Percentiles rank a stretch among this genome's conserved stretches.
Conservation (phyloP, 2,797 vertebrate species). For the Echiichthys vipera region DNA sequence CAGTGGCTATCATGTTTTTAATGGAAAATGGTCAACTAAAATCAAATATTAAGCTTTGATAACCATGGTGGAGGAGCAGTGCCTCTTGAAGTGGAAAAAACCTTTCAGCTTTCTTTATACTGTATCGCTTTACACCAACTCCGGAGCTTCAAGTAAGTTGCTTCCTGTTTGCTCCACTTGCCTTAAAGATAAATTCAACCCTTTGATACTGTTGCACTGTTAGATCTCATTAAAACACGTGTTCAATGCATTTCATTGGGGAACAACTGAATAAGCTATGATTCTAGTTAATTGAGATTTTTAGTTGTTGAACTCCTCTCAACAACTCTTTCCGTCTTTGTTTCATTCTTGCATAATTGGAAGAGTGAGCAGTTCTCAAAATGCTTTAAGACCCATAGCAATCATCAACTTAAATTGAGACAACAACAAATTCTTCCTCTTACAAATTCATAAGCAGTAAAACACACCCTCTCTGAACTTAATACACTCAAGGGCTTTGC, state of each 20-base stretch:
- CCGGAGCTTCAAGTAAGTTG: constrained; percentile 40
- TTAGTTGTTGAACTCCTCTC: constrained; percentile 7
- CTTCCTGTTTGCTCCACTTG: constrained; percentile 63
- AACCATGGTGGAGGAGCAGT: constrained; percentile 62
- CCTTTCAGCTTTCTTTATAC: constrained; percentile 64
- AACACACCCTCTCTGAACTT: neutral
- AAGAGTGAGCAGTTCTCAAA: neutral
- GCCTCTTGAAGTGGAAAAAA: constrained; percentile 70
- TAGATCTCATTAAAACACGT: constrained; percentile 48
- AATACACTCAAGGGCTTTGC: neutral
- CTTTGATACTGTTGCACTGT: constrained; percentile 20
- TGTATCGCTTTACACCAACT: constrained; percentile 50
- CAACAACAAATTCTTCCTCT: neutral
- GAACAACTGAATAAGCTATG: neutral
- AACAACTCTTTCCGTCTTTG: no score
- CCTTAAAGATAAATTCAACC: constrained; percentile 54
- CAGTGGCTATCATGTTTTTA: constrained; percentile 72
- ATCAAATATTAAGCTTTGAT: constrained; percentile 79
- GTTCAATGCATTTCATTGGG: constrained; percentile 2
- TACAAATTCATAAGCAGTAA: neutral
- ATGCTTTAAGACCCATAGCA: constrained; percentile 1
- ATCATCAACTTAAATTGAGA: neutral
- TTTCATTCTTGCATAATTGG: no score
- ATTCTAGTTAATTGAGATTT: neutral
- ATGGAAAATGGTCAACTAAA: constrained; percentile 73